These are phyloP conservation scores for Epicauta chinensis DNA, from an alignment of 1,140 invertebrate genomes.

Conservation along the genomic window DNA sequence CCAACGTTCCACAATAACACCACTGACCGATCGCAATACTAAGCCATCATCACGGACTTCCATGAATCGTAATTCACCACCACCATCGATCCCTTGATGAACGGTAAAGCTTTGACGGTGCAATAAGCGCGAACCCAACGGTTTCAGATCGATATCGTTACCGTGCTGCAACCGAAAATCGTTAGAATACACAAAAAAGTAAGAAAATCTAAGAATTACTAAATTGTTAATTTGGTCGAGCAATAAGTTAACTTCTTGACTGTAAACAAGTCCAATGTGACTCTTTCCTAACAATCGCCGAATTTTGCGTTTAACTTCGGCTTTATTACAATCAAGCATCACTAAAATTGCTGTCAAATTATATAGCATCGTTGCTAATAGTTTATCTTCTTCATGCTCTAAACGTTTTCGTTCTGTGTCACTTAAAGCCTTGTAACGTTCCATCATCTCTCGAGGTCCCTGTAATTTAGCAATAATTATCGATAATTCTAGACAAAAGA, in stretches of 20 bases:
- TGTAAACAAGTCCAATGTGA: slow-evolving; percentile 96
- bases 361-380: slow-evolving; percentile 92
- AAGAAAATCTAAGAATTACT: slow-evolving; percentile 60
- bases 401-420: slow-evolving; percentile 92
- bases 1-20: slow-evolving; percentile 93
- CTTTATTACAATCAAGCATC: slow-evolving; percentile 84
- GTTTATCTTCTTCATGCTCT: slow-evolving; percentile 96
- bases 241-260: slow-evolving; percentile 94
- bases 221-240: slow-evolving; percentile 92
- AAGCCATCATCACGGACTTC: slow-evolving; percentile 98
- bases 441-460: slow-evolving; percentile 98
- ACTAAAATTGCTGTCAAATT: slow-evolving; percentile 96
- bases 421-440: slow-evolving; percentile 89
- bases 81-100: slow-evolving; percentile 85
- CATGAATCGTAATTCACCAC: slow-evolving; percentile 90
- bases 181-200: too few species aligned
- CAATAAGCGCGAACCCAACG: slow-evolving; percentile 82
- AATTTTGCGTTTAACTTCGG: slow-evolving; percentile 87
- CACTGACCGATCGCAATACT: slow-evolving; percentile 76
- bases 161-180: slow-evolving; percentile 76
- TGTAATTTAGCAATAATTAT: slow-evolving; percentile 16
- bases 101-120: slow-evolving; percentile 98
- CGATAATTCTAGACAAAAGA: not conserved
- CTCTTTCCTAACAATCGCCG: slow-evolving; percentile 92
- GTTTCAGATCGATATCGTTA: slow-evolving; percentile 95